Evolutionary conservation across 2,888 invertebrate species (phyloP).

Genomic region (Yponomeuta cagnagella): DNA sequence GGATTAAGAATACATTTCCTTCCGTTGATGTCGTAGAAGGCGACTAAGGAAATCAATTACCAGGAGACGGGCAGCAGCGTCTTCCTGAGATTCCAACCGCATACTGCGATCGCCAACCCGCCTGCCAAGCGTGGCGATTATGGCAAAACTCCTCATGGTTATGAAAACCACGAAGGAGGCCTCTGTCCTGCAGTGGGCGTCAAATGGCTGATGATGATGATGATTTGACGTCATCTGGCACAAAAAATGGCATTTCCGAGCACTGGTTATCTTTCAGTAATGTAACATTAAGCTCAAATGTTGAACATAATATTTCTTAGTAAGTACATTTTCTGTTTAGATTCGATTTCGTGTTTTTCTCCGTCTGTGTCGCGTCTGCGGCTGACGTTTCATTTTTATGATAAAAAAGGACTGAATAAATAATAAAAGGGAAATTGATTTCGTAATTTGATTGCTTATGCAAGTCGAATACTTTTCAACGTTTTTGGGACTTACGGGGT

Average conservation of each 20-base stretch:
- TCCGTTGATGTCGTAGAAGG: too few species aligned
- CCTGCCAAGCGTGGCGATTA: too few species aligned
- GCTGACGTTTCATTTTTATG: conserved; percentile 13
- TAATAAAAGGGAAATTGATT: conserved; percentile 12
- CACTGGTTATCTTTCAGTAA: not conserved
- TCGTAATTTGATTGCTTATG: not conserved
- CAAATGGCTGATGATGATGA: too few species aligned
- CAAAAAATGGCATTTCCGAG: not conserved
- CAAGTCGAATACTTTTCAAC: not conserved
- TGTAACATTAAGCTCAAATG: not conserved
- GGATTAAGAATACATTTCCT: too few species aligned
- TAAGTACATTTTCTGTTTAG: not conserved
- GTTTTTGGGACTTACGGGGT: not conserved
- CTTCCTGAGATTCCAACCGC: too few species aligned
- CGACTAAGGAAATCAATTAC: too few species aligned
- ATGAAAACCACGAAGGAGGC: too few species aligned
- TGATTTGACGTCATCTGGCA: too few species aligned
- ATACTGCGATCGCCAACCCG: too few species aligned
- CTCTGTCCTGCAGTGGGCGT: too few species aligned
- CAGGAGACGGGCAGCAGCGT: too few species aligned
- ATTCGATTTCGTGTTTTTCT: not conserved
- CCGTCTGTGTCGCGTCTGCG: not conserved
- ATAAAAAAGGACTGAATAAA: conserved; percentile 2
- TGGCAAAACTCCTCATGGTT: too few species aligned
- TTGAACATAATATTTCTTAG: not conserved